Percentiles rank a stretch among this genome's conserved stretches.
Evolutionary conservation across 2,888 invertebrate genomes (phyloP).

Genomic region (Oligia latruncula): DNA sequence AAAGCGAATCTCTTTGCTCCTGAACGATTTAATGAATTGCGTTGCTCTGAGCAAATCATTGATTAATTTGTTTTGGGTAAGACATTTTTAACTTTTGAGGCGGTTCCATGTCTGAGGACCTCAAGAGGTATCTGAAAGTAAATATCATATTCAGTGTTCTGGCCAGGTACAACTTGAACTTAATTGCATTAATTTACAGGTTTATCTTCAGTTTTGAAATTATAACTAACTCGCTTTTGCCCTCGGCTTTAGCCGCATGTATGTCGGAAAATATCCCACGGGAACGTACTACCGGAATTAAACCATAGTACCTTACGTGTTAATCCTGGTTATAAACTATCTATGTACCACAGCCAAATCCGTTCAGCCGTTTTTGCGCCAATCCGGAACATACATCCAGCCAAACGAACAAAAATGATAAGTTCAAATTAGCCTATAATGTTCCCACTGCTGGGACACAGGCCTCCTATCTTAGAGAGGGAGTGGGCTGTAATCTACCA

Average conservation of each 20-base stretch:
- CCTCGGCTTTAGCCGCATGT: background rate
- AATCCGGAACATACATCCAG: background rate
- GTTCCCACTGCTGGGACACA: background rate
- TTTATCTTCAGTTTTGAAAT: background rate
- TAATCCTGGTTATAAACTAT: background rate
- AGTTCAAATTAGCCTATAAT: background rate
- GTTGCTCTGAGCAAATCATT: conserved; percentile 47
- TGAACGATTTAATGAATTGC: conserved; percentile 55
- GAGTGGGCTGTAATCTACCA: background rate
- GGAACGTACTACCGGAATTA: background rate
- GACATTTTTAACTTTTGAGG: background rate
- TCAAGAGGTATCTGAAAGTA: background rate
- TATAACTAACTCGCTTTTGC: background rate
- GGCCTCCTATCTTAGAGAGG: background rate
- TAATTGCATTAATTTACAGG: background rate
- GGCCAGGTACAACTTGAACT: background rate
- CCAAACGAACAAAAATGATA: background rate
- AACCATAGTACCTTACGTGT: background rate
- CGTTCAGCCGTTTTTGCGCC: background rate
- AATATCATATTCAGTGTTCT: background rate
- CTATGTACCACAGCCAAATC: background rate
- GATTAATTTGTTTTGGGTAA: conserved; percentile 46
- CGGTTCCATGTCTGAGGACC: background rate
- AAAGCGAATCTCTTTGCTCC: conserved; percentile 48
- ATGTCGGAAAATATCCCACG: background rate